phyloP scores from a whole-genome alignment of 2,888 invertebrate genomes.

The Megamerina dolium region DNA sequence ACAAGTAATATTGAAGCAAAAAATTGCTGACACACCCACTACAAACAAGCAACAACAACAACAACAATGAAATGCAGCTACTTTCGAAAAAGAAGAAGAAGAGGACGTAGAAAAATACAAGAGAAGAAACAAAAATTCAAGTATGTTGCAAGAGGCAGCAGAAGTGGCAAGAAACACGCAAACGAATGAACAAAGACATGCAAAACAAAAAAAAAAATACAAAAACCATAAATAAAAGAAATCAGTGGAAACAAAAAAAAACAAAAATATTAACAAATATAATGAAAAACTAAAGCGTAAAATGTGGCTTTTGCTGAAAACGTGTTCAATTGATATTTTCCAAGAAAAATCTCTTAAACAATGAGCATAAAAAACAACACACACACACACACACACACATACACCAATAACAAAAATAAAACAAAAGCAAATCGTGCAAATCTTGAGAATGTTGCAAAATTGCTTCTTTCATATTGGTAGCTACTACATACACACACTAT shows the following conservation, averaged over 20 bases:
- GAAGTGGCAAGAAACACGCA: not conserved
- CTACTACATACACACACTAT: too few relatives aligned
- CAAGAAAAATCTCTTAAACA: constrained; percentile 3
- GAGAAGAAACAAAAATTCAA: not conserved
- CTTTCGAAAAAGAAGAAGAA: not conserved
- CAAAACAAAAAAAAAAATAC: too few relatives aligned
- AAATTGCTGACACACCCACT: not conserved
- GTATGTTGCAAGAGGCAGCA: not conserved
- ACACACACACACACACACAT: not conserved
- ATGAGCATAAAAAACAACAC: not conserved
- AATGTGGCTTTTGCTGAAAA: not conserved
- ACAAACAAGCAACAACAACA: not conserved
- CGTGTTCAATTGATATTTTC: constrained; percentile 14
- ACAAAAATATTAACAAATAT: too few relatives aligned
- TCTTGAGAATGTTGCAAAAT: not conserved
- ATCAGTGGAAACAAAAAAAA: too few relatives aligned
- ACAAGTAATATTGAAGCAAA: not conserved
- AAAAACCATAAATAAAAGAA: too few relatives aligned
- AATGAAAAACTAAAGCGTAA: too few relatives aligned
- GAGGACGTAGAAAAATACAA: not conserved
- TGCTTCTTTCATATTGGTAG: not conserved
- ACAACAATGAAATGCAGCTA: not conserved
- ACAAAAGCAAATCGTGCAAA: not conserved
- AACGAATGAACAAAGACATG: not conserved
- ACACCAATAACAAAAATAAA: too few relatives aligned